phyloP scores from a whole-genome alignment of 1,140 invertebrate species.

The Varroa destructor region DNA sequence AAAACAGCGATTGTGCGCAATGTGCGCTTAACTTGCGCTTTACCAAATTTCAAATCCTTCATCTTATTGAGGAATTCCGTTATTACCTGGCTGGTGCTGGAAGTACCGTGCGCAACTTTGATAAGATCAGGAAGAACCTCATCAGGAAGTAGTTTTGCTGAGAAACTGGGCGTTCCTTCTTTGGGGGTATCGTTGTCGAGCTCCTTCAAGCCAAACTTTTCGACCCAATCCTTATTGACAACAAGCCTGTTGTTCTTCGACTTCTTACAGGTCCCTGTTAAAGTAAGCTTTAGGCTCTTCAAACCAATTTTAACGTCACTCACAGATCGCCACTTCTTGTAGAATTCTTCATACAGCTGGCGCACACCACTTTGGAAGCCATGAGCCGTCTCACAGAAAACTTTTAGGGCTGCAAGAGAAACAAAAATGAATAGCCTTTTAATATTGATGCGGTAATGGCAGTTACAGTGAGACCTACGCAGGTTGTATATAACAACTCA shows the following conservation, averaged over 20 bases:
- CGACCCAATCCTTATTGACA: background rate
- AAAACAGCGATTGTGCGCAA: constrained; percentile 1
- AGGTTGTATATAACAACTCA: no score
- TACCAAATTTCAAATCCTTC: background rate
- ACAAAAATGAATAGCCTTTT: no score
- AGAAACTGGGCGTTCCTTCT: background rate
- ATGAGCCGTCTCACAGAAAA: constrained; percentile 9
- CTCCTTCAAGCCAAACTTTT: constrained; percentile 7
- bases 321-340: constrained; percentile 6
- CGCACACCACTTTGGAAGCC: constrained; percentile 12
- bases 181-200: background rate
- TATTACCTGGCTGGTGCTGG: background rate
- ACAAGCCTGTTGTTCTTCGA: background rate
- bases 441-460: no score
- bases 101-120: constrained; percentile 9
- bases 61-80: background rate
- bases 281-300: constrained; percentile 12
- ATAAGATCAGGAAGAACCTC: constrained; percentile 9
- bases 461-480: no score
- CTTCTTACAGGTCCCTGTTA: background rate
- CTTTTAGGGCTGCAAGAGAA: background rate
- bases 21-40: constrained; percentile 20
- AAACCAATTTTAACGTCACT: constrained; percentile 1
- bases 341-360: constrained; percentile 5
- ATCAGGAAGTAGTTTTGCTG: background rate